Evolutionary conservation across 2,888 invertebrate genomes (phyloP), one percentile per base, ranked within the genome.

Genomic region (Ochropleura leucogaster): DNA sequence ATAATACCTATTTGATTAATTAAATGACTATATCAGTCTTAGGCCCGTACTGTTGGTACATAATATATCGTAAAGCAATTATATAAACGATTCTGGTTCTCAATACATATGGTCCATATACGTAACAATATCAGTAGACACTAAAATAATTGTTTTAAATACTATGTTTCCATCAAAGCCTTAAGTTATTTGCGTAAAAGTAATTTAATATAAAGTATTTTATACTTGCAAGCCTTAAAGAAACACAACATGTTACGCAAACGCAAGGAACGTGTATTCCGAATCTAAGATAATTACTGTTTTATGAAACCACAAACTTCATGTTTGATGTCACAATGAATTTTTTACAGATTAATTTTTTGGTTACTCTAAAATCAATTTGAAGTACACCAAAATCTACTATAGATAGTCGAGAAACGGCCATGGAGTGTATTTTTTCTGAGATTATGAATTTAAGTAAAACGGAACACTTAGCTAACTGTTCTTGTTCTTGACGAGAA

Each of bases 1-100:
- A 73, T 64, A 78, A 68, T 80, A 69, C 59, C 65, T 84, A 80
- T 68, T 65, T 72, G 60, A 70, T 74, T 77, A 72, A 70, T 86
- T 77, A 77, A 80, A 83, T 79, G 74, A 77, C 16, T 79, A 85
- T 76, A 75, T 85, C 85, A 86, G 85, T 86, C 85, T 86, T 86
- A 80, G 82, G 68, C 72, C 80, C 84, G 81, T 83, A 69, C 74
- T 73, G 16, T 71, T 59, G 69, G 64, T 82, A 78, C 60, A 78
- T 59, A 65, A 60, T 73, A 59, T 72, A 73, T 68, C 46, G 42
- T 71, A 86, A 78, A 85, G 67, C 72, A 84, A 84, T 62, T 72
- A 55, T 65, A 71, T 42, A 51, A 68, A 64, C 30, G 14, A 62
- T 66, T 72, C 42, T 72, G 20, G 60, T 49, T 68, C 53, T 51